Evolutionary conservation across 2,797 vertebrate species (phyloP).

Genomic region (Petrocephalus schoutedeni): DNA sequence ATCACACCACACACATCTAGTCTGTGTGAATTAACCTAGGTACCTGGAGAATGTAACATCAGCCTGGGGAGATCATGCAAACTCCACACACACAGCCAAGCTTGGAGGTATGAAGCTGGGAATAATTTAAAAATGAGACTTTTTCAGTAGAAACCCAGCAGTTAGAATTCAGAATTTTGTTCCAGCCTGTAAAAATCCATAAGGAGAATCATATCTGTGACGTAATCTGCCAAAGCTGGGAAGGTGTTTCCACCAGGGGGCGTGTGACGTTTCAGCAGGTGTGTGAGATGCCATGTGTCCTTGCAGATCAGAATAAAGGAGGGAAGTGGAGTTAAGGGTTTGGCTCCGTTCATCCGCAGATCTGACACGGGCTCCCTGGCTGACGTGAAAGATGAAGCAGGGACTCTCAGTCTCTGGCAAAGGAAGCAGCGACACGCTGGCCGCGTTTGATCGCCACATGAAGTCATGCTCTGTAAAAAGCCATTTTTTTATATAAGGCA

Average conservation of each 20-base stretch:
- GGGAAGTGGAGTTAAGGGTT: constrained; percentile 3
- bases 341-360: neutral
- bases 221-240: neutral
- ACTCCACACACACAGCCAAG: neutral
- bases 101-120: neutral
- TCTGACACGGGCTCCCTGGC: neutral
- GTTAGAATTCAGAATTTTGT: neutral
- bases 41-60: neutral
- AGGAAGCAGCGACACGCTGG: neutral
- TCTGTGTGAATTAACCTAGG: neutral
- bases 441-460: neutral
- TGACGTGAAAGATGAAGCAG: neutral
- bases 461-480: neutral
- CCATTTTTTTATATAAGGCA: neutral
- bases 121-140: neutral
- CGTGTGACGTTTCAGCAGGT: neutral
- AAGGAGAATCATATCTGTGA: neutral
- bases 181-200: neutral
- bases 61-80: neutral
- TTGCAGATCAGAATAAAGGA: neutral
- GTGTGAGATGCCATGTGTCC: neutral
- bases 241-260: neutral
- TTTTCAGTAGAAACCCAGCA: neutral
- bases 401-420: neutral
- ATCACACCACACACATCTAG: neutral